These are phyloP conservation scores for Orius laevigatus DNA, from an alignment of 1,140 invertebrate species.

Conservation along the genomic window DNA sequence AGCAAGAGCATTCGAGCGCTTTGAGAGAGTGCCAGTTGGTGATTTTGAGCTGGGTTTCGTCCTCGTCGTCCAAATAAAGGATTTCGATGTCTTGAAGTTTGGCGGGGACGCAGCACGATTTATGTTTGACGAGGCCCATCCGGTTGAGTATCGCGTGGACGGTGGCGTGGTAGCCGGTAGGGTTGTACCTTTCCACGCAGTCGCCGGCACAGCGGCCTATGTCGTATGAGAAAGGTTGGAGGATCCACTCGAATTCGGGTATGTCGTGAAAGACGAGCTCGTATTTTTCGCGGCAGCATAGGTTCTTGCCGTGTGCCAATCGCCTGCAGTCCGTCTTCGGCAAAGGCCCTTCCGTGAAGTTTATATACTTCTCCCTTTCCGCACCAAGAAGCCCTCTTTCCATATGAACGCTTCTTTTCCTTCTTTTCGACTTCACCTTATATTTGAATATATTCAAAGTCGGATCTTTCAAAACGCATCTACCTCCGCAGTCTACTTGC, in stretches of 20 bases:
- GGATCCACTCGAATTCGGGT: slow-evolving; percentile 47
- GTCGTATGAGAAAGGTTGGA: slow-evolving; percentile 52
- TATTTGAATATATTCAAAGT: too few relatives aligned
- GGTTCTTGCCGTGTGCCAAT: too few relatives aligned
- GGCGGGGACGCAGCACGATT: slow-evolving; percentile 53
- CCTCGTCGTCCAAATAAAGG: slow-evolving; percentile 44
- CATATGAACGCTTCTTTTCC: too few relatives aligned
- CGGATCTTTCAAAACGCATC: too few relatives aligned
- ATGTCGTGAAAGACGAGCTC: slow-evolving; percentile 48
- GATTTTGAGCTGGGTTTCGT: slow-evolving; percentile 43
- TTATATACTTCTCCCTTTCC: too few relatives aligned
- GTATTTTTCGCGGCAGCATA: slow-evolving; percentile 48
- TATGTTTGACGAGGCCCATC: slow-evolving; percentile 36
- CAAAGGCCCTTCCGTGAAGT: too few relatives aligned
- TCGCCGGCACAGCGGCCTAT: slow-evolving; percentile 54
- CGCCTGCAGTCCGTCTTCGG: too few relatives aligned
- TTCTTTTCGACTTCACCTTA: too few relatives aligned
- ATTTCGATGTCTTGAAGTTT: slow-evolving; percentile 49
- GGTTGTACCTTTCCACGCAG: slow-evolving; percentile 49
- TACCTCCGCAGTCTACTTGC: too few relatives aligned
- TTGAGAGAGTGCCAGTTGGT: slow-evolving; percentile 54
- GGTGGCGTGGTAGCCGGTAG: slow-evolving; percentile 52
- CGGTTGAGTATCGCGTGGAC: slow-evolving; percentile 51
- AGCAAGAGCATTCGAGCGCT: slow-evolving; percentile 56
- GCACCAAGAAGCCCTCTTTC: too few relatives aligned